phyloP scores from a whole-genome alignment of 2,113 vertebrate species.

The Aldabrachelys gigantea region DNA sequence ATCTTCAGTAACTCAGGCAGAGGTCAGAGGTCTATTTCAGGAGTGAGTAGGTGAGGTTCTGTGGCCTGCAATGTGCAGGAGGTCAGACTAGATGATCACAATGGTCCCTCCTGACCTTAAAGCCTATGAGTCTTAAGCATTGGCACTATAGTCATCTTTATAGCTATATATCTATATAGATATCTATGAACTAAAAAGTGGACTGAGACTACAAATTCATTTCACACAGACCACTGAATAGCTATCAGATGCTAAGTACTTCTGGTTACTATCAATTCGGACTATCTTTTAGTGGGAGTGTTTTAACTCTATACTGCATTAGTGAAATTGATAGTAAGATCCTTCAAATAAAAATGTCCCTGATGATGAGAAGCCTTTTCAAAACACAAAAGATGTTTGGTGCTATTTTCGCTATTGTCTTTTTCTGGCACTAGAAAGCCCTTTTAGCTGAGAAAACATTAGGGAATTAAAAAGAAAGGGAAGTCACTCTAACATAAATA shows the following conservation, averaged over 20 bases:
- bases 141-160: rapidly evolving
- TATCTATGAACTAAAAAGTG: background rate
- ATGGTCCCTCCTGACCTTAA: too few relatives aligned
- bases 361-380: background rate
- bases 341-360: background rate
- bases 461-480: background rate
- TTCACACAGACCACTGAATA: background rate
- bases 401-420: background rate
- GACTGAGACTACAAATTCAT: background rate
- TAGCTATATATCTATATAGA: too few relatives aligned
- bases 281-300: rapidly evolving
- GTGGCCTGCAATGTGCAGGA: too few relatives aligned
- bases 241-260: background rate
- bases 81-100: too few relatives aligned
- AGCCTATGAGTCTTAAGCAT: background rate
- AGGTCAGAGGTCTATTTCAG: too few relatives aligned
- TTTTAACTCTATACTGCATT: background rate
- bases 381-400: background rate
- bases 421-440: background rate
- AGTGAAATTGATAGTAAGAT: background rate
- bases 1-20: too few relatives aligned
- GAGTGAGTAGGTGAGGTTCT: too few relatives aligned
- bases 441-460: background rate
- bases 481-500: background rate
- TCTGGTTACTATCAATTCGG: background rate